Conservation (phyloP, 2,113 vertebrate species). For the Thalassoma bifasciatum region DNA sequence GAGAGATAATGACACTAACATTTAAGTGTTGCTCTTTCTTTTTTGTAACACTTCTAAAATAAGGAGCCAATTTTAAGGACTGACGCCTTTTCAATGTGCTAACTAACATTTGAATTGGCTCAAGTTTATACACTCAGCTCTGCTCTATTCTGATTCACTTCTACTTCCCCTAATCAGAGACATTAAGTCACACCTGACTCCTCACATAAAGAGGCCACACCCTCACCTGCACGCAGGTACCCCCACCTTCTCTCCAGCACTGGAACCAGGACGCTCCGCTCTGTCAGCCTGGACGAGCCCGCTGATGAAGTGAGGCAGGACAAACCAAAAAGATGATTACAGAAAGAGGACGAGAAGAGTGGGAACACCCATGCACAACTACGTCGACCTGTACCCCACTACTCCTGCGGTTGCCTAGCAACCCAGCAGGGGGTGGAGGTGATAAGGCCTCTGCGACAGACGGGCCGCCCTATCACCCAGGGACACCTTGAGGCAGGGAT, state of each 20-base stretch:
- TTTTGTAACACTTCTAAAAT: no score
- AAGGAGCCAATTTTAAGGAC: no score
- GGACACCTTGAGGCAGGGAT: constrained; percentile 81
- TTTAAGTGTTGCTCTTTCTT: no score
- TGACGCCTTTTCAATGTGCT: no score
- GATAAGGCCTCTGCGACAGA: constrained; percentile 75
- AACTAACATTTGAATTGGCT: no score
- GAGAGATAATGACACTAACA: no score
- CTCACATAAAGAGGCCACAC: constrained; percentile 51
- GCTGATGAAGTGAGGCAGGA: constrained; percentile 61
- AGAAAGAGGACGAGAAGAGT: constrained; percentile 28
- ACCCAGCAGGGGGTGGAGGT: constrained; percentile 32
- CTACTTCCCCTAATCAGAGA: not conserved
- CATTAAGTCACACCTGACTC: constrained; percentile 3
- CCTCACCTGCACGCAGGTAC: constrained; percentile 82
- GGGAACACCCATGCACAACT: constrained; percentile 82
- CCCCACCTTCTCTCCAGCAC: constrained; percentile 71
- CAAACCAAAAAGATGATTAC: constrained; percentile 46
- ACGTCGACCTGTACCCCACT: constrained; percentile 57
- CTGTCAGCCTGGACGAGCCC: constrained; percentile 43
- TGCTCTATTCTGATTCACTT: constrained; percentile 39
- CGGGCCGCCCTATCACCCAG: constrained; percentile 71
- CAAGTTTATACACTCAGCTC: no score
- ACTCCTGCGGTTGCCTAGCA: constrained; percentile 48
- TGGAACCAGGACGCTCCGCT: constrained; percentile 52